Base-by-base conservation (phyloP, 92 coral and sea anemone genomes). In the Blastomussa wellsi region DNA sequence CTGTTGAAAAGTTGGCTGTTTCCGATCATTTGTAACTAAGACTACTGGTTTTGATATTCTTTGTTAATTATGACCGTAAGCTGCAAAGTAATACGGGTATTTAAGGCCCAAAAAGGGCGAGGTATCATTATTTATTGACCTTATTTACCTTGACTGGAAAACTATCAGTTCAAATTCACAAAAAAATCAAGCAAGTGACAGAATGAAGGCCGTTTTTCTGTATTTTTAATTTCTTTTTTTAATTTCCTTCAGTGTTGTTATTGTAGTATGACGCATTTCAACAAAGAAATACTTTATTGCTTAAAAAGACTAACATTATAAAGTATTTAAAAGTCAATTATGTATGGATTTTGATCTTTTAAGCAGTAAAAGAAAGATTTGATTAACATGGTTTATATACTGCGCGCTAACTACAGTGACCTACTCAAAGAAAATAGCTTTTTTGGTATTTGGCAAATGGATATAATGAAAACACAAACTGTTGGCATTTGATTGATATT, bases 71-170 rank as follows among this genome's bases (percentile, higher is more conserved):
- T 64, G 72, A 62, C 59, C 62, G 28, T 49, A 31, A 38, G 37
- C 72, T 78, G 80, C 53, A 15, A 77, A 53, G 62, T 64, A 28
- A 60, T 13, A 64, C 65, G 47, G 77, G 86, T 71, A 31, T 80
- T 69, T 70, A 82, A 70, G 69, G 48, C 86, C 67, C 86, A 48
- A 1, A 41, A 82, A 41, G 78, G 77, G 47, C 37, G 53, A 82
- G 51, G 77, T n/a, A n/a, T n/a, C n/a, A n/a, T n/a, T n/a, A n/a
- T n/a, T n/a, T n/a, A n/a, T n/a, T n/a, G n/a, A n/a, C n/a, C n/a
- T 16, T 19, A 39, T 38, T 65, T 79, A 28, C 48, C 35, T 42
- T 9, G 26, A 79, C 32, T 39, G 10, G 41, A 17, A 39, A 79
- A 79, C 28, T 49, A 41, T 79, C 59, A 65, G 44, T 19, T 66